Percentiles rank a stretch among this genome's conserved stretches.
phyloP scores from a whole-genome alignment of 2,888 invertebrate genomes.

The Xylophagus ater region DNA sequence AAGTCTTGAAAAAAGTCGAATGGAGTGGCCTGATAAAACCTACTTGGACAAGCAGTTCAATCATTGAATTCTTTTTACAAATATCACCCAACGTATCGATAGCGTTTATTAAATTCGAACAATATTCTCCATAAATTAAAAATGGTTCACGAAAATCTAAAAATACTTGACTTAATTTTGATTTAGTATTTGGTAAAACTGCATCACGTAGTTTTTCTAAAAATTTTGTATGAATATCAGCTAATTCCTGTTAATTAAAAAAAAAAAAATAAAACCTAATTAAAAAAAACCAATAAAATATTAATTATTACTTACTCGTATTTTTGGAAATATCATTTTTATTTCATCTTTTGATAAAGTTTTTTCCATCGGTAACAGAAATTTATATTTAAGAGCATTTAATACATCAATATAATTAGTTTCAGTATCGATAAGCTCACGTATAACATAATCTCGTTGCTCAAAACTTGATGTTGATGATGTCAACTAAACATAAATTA shows the following conservation, averaged over 20 bases:
- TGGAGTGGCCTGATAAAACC: conserved; percentile 2
- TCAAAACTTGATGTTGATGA: conserved; percentile 54
- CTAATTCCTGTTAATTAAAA: conserved; percentile 53
- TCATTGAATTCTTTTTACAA: conserved; percentile 35
- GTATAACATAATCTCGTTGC: conserved; percentile 85
- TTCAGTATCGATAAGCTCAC: conserved; percentile 93
- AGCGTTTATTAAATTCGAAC: conserved; percentile 85
- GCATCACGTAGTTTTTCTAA: conserved; percentile 69
- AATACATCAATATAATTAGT: conserved; percentile 92
- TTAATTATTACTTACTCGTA: conserved; percentile 52
- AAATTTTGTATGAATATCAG: conserved; percentile 77
- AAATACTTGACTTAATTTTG: conserved; percentile 70
- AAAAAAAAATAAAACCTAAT: conserved; percentile 4
- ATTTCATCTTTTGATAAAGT: conserved; percentile 64
- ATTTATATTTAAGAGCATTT: conserved; percentile 68
- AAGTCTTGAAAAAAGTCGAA: no score
- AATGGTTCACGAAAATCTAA: conserved; percentile 83
- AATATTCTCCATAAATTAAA: conserved; percentile 90
- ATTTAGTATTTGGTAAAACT: conserved; percentile 45
- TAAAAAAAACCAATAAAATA: not conserved
- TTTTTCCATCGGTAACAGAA: conserved; percentile 62
- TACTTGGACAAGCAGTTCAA: conserved; percentile 37
- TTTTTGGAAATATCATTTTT: conserved; percentile 76
- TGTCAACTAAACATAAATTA: conserved; percentile 37
- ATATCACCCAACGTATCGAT: conserved; percentile 60